These are phyloP conservation scores for Salvelinus alpinus DNA, from an alignment of 2,113 vertebrate genomes.

Conservation along the genomic window DNA sequence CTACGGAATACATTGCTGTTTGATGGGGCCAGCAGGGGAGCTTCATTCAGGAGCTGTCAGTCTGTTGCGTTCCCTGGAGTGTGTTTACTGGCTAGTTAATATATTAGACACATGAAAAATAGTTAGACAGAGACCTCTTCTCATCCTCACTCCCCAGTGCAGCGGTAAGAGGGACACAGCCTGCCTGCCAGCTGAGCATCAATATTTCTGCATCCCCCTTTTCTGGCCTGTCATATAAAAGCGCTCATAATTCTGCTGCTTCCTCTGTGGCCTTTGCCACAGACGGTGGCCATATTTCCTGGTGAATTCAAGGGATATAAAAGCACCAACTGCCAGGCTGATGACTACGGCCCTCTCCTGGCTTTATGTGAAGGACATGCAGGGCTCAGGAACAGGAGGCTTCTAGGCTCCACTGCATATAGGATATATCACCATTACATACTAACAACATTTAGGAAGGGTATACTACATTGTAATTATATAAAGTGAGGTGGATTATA, in stretches of 20 bases:
- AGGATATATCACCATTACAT: no score
- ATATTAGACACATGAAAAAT: conserved; percentile 39
- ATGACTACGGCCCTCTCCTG: conserved; percentile 19
- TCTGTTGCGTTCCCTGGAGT: conserved; percentile 6
- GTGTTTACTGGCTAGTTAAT: conserved; percentile 46
- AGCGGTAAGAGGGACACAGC: conserved; percentile 23
- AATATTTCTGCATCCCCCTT: conserved; percentile 26
- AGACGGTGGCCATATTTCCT: conserved; percentile 38
- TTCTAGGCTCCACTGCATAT: neutral
- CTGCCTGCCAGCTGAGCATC: conserved; percentile 27
- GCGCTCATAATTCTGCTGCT: conserved; percentile 32
- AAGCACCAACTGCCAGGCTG: conserved; percentile 11
- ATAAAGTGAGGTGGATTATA: neutral
- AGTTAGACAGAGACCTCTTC: conserved; percentile 33
- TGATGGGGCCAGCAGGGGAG: conserved; percentile 12
- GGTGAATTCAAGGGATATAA: conserved; percentile 32
- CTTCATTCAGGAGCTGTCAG: conserved; percentile 16
- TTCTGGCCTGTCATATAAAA: conserved; percentile 34
- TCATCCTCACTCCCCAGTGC: conserved; percentile 23
- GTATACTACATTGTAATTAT: neutral
- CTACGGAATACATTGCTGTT: neutral
- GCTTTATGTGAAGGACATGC: neutral
- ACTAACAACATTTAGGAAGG: no score
- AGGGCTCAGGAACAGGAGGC: neutral
- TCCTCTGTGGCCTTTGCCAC: conserved; percentile 23